phyloP scores from a whole-genome alignment of 2,888 invertebrate species.

The Drosophila paracracens region DNA sequence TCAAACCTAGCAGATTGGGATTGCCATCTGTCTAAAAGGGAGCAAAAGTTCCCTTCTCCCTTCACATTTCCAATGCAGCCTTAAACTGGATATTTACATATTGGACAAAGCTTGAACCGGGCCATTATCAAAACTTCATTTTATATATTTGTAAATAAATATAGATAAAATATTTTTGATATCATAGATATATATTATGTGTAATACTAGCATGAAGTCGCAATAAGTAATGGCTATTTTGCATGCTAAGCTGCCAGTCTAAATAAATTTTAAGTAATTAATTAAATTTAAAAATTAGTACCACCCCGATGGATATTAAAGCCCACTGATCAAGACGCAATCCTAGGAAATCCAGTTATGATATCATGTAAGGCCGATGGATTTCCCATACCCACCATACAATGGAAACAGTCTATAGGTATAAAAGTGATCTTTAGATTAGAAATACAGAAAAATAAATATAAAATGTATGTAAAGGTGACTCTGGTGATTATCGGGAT shows the following conservation, averaged over 20 bases:
- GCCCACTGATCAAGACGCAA: constrained; percentile 90
- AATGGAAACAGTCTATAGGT: constrained; percentile 87
- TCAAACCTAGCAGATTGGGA: not conserved
- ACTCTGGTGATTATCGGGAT: constrained; percentile 86
- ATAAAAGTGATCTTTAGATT: constrained; percentile 58
- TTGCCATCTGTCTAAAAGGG: not conserved
- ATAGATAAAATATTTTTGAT: not conserved
- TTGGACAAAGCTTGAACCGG: not conserved
- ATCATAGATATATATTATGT: not conserved
- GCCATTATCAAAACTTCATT: not conserved
- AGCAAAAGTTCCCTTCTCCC: not conserved
- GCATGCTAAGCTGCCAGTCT: constrained; percentile 22
- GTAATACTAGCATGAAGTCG: constrained; percentile 16
- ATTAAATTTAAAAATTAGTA: constrained; percentile 85
- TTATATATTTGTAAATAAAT: not conserved
- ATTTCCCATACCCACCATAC: constrained; percentile 88
- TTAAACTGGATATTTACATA: not conserved
- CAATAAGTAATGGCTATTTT: constrained; percentile 3
- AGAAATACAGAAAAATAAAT: not conserved
- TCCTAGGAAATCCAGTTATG: constrained; percentile 89
- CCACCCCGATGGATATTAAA: constrained; percentile 91
- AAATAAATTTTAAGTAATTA: constrained; percentile 8
- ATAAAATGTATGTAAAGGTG: constrained; percentile 51
- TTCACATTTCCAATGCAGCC: not conserved
- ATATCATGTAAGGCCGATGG: constrained; percentile 91